Conservation (phyloP, 2,888 invertebrate genomes). For the Zhengitettix transpicula region DNA sequence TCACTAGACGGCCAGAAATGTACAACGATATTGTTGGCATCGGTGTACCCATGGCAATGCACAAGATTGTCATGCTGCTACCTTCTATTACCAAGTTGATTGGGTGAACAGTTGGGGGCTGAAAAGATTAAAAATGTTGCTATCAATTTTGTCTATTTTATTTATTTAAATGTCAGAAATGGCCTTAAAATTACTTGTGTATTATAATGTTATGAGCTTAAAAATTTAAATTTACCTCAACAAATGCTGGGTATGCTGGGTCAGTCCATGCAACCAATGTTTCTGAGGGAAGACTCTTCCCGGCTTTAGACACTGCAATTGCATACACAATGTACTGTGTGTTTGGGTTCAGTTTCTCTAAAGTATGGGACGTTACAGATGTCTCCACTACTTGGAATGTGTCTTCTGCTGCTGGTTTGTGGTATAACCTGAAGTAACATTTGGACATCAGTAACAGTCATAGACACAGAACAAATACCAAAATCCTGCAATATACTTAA, state of each 20-base stretch:
- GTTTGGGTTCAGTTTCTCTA: slow-evolving; percentile 58
- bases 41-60: slow-evolving; percentile 72
- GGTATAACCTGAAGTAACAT: slow-evolving; percentile 47
- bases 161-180: too few species aligned
- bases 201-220: not conserved
- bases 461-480: too few species aligned
- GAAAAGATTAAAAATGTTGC: slow-evolving; percentile 12
- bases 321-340: slow-evolving; percentile 70
- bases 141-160: too few species aligned
- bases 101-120: slow-evolving; percentile 73
- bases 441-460: too few species aligned
- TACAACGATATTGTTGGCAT: slow-evolving; percentile 71
- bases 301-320: slow-evolving; percentile 47
- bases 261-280: slow-evolving; percentile 75
- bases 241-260: slow-evolving; percentile 71
- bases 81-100: slow-evolving; percentile 70
- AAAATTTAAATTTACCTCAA: slow-evolving; percentile 41
- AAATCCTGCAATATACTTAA: too few species aligned
- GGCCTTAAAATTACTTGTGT: too few species aligned
- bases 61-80: slow-evolving; percentile 70
- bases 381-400: slow-evolving; percentile 45
- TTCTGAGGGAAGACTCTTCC: slow-evolving; percentile 61
- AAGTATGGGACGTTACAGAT: slow-evolving; percentile 49
- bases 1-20: slow-evolving; percentile 59
- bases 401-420: slow-evolving; percentile 46